Percentiles rank a stretch among this genome's conserved stretches.
Evolutionary conservation across 2,797 vertebrate genomes (phyloP).

Genomic region (Enteromius anoplus): DNA sequence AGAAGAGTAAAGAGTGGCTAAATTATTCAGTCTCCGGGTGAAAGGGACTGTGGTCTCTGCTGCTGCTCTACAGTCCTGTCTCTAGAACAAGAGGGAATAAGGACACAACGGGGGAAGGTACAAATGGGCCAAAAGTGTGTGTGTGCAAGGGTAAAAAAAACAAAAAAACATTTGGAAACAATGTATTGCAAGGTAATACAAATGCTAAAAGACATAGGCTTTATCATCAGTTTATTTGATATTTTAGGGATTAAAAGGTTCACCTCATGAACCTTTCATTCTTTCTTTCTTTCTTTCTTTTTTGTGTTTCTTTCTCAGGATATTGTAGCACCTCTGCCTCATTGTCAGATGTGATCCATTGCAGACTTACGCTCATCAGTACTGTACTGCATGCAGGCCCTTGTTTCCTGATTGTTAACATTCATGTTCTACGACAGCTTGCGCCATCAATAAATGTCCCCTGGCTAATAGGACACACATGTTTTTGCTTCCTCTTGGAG

Average conservation of each 20-base stretch:
- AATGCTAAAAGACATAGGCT: neutral
- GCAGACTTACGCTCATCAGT: conserved; percentile 30
- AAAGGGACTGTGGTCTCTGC: conserved; percentile 47
- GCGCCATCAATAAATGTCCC: conserved; percentile 74
- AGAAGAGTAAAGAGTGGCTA: conserved; percentile 36
- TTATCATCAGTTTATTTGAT: neutral
- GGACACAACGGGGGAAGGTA: conserved; percentile 38
- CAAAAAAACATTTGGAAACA: neutral
- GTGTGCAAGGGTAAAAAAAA: neutral
- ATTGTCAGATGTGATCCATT: conserved; percentile 12
- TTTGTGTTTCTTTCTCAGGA: conserved; percentile 6
- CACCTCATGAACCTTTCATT: neutral
- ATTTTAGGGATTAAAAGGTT: neutral
- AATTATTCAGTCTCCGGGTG: conserved; percentile 62
- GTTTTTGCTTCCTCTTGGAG: conserved; percentile 65
- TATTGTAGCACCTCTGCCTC: neutral
- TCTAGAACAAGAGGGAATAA: conserved; percentile 16
- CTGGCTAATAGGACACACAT: conserved; percentile 75
- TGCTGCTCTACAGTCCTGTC: conserved; percentile 51
- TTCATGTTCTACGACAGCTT: conserved; percentile 55
- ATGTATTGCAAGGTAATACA: neutral
- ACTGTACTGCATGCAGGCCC: conserved; percentile 18
- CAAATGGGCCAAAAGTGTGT: conserved; percentile 38
- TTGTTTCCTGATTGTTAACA: conserved; percentile 50
- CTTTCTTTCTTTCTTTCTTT: neutral